These are phyloP conservation scores for Takifugu ocellatus DNA, from an alignment of 2,797 vertebrate genomes.

Conservation along the genomic window DNA sequence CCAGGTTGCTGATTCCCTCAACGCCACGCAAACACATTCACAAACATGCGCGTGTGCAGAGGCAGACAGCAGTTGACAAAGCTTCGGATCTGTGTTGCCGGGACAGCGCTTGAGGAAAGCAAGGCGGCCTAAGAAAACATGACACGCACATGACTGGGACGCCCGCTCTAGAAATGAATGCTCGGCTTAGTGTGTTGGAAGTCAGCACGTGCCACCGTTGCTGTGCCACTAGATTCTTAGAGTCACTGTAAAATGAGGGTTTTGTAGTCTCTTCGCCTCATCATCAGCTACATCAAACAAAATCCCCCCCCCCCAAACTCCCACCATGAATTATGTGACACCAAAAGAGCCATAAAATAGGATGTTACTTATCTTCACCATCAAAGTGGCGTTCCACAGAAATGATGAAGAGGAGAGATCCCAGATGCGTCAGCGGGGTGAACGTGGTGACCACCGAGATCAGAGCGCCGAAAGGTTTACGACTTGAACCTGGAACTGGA, in stretches of 20 bases:
- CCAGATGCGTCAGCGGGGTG: constrained; percentile 48
- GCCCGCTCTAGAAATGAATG: constrained; percentile 27
- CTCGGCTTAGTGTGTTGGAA: constrained; percentile 18
- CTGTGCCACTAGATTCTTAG: constrained; percentile 21
- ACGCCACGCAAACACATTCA: constrained; percentile 24
- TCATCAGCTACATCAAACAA: constrained; percentile 12
- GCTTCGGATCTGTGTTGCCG: constrained; percentile 11
- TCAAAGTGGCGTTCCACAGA: constrained; percentile 53
- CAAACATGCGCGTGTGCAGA: constrained; percentile 22
- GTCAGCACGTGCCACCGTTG: constrained; percentile 5
- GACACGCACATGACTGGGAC: constrained; percentile 17
- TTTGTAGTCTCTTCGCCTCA: constrained; percentile 6
- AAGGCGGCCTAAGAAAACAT: constrained; percentile 7
- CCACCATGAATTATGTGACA: constrained; percentile 51
- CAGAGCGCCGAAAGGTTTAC: constrained; percentile 74
- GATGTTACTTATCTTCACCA: constrained; percentile 60
- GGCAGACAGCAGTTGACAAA: constrained; percentile 11
- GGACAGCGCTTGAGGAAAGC: constrained; percentile 8
- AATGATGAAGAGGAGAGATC: constrained; percentile 38
- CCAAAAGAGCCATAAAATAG: constrained; percentile 53
- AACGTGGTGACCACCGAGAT: constrained; percentile 74
- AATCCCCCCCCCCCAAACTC: constrained; percentile 27
- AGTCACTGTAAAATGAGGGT: constrained; percentile 3
- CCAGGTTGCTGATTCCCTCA: constrained; percentile 51
- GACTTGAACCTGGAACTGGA: constrained; percentile 72